A percentile compares a stretch with the other conserved stretches of the same genome.
Evolutionary conservation across 1,140 invertebrate genomes (phyloP).

Genomic region (Zaprionus inermis): DNA sequence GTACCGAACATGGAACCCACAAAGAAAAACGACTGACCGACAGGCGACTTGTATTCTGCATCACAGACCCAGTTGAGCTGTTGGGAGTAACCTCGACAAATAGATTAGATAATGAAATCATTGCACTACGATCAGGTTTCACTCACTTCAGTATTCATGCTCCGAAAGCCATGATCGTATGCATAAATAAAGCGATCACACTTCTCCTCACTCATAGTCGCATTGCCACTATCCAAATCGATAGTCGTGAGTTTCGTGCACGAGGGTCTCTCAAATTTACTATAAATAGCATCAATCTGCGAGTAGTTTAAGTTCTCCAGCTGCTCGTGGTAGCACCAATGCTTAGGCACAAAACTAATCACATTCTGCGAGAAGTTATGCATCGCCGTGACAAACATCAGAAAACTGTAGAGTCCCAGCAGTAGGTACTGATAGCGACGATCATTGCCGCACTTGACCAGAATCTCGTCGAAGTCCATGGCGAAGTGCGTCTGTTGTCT

Average conservation of each 20-base stretch:
- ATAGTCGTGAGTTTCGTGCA: conserved; percentile 64
- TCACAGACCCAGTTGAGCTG: conserved; percentile 87
- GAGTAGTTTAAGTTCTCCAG: conserved; percentile 58
- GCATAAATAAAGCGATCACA: conserved; percentile 85
- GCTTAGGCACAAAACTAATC: conserved; percentile 84
- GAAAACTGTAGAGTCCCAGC: conserved; percentile 85
- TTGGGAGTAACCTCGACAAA: conserved; percentile 10
- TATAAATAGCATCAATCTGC: conserved; percentile 63
- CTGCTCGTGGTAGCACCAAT: conserved; percentile 82
- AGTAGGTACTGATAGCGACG: conserved; percentile 86
- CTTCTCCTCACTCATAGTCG: conserved; percentile 50
- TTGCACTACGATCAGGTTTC: not conserved
- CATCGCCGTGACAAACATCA: conserved; percentile 85
- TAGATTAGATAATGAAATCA: conserved; percentile 12
- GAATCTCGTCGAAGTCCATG: conserved; percentile 86
- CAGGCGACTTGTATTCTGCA: conserved; percentile 85
- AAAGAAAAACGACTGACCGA: conserved; percentile 87
- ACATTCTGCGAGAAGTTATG: conserved; percentile 86
- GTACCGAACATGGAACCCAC: conserved; percentile 86
- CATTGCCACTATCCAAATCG: conserved; percentile 33
- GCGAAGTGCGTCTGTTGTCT: not conserved
- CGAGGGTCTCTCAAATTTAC: conserved; percentile 55
- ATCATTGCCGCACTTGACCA: conserved; percentile 86
- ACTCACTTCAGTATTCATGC: conserved; percentile 86
- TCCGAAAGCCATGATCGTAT: conserved; percentile 84